These are phyloP conservation scores for Tragelaphus scriptus DNA, from an alignment of 2,113 vertebrate species.

Conservation along the genomic window DNA sequence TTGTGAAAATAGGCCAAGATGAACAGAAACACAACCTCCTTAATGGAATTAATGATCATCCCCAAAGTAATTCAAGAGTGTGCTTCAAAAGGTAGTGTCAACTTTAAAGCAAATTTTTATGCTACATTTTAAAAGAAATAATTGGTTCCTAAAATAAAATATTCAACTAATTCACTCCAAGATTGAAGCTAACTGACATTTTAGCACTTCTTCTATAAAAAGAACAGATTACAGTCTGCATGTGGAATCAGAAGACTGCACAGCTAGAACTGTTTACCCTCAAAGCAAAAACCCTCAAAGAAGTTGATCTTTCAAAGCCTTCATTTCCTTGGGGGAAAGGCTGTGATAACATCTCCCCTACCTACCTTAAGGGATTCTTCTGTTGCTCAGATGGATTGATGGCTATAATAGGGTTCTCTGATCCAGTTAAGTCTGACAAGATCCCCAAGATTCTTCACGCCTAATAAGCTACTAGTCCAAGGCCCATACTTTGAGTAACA, in stretches of 20 bases:
- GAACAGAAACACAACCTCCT: background rate
- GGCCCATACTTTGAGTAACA: background rate
- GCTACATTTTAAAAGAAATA: constrained; percentile 14
- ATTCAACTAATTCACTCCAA: constrained; percentile 13
- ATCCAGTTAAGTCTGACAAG: background rate
- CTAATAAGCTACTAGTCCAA: background rate
- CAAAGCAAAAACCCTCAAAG: background rate
- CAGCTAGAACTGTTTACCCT: background rate
- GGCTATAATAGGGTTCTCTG: background rate
- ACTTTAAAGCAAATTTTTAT: constrained; percentile 10
- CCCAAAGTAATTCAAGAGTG: background rate
- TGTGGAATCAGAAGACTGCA: background rate
- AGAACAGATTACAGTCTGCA: background rate
- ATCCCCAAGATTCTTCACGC: background rate
- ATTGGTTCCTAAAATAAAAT: constrained; percentile 17
- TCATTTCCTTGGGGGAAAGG: background rate
- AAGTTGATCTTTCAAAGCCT: background rate
- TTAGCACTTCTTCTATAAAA: background rate
- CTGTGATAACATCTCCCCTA: background rate
- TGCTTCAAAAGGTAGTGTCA: background rate
- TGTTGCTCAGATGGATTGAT: background rate
- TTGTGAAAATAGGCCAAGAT: background rate
- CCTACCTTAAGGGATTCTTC: background rate
- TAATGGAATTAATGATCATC: background rate
- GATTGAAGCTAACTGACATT: background rate